Conservation (phyloP, 2,888 invertebrate genomes). For the Molorchus minor region DNA sequence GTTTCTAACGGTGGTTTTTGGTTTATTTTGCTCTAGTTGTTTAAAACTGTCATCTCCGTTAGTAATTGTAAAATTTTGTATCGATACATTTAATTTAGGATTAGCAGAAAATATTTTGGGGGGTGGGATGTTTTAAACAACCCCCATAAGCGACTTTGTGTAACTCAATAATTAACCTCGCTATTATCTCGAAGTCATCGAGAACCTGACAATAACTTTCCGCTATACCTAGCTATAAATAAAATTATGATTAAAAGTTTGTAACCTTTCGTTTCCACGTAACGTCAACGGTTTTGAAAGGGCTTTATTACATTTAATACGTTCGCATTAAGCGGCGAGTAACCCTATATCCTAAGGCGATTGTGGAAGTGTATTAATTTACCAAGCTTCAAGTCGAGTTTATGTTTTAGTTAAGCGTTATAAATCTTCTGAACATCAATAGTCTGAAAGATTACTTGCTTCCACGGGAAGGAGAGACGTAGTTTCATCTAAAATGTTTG, state of each 20-base stretch:
- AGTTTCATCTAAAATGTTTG: background rate
- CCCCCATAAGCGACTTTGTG: too few relatives aligned
- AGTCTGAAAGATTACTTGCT: background rate
- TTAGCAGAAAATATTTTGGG: too few relatives aligned
- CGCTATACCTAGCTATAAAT: too few relatives aligned
- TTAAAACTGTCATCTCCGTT: too few relatives aligned
- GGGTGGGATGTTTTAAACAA: too few relatives aligned
- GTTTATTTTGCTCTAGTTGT: too few relatives aligned
- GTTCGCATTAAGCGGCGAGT: background rate
- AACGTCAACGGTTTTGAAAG: background rate
- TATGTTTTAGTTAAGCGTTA: background rate
- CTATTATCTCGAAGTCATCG: too few relatives aligned
- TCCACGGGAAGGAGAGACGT: background rate
- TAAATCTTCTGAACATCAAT: slow-evolving; percentile 1
- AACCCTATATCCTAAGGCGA: background rate
- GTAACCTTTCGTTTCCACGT: background rate
- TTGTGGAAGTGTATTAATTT: background rate
- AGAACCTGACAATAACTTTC: too few relatives aligned
- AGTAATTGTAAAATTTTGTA: too few relatives aligned
- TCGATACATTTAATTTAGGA: too few relatives aligned
- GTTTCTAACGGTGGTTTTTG: too few relatives aligned
- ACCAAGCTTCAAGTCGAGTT: background rate
- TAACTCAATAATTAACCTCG: too few relatives aligned
- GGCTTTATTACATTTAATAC: background rate
- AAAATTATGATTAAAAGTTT: background rate